Base-by-base conservation (phyloP, 1,140 invertebrate species). In the Trigoniulus corallinus region DNA sequence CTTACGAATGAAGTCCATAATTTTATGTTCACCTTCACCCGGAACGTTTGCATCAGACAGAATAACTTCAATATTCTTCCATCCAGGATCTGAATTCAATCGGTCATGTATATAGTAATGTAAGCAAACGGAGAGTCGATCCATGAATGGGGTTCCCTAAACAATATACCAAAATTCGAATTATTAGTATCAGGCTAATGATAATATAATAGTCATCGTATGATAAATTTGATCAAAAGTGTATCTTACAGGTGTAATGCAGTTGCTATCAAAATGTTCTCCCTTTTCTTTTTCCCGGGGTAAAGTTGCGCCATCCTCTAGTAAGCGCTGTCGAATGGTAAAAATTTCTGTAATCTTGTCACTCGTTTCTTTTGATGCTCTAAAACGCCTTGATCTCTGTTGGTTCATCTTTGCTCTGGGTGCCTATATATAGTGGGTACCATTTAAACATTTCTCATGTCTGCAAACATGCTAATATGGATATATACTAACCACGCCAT, bases 381-480 rank as follows among this genome's bases (percentile, higher is more conserved):
- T 74, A 64, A 99, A 99, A 59, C 95, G 73, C 56, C 96, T 74
- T 18, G 93, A 98, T 58, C 96, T 72, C 67, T 99, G 96, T 65
- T 99, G 96, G 70, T 99, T 99, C 96, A 99, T 99, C 74, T 98
- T 98, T 13, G 93, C 94, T 64, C 92, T 73, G 2, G 92, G 93
- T 21, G 93, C 93, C 82, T 85, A 56, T 46, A 63, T 39, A 13
- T 39, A 18, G 37, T 39, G 12, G 12, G 37, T n/a, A n/a, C n/a
- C n/a, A n/a, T n/a, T n/a, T n/a, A n/a, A n/a, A n/a, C n/a, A n/a
- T n/a, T n/a, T n/a, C n/a, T n/a, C n/a, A n/a, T n/a, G n/a, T n/a
- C n/a, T n/a, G n/a, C n/a, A n/a, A n/a, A n/a, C n/a, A n/a, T n/a
- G n/a, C n/a, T n/a, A n/a, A n/a, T n/a, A n/a, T n/a, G n/a, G n/a